These are phyloP conservation scores for Zelleria hepariella DNA, from an alignment of 2,888 invertebrate species.

Conservation along the genomic window DNA sequence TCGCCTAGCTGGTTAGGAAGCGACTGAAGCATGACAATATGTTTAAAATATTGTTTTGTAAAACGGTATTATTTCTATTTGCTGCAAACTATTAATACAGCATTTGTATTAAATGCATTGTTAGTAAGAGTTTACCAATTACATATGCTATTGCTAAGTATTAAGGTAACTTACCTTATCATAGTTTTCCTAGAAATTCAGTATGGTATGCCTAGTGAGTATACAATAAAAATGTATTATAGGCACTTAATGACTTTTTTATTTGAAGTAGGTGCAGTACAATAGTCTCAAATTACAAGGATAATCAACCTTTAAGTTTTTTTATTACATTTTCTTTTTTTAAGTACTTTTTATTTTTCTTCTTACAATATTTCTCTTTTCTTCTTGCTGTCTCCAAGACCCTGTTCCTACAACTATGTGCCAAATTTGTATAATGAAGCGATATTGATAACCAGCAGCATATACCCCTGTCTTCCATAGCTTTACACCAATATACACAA, in stretches of 20 bases:
- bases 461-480: constrained; percentile 62
- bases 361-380: background rate
- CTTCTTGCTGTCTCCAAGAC: constrained; percentile 20
- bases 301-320: background rate
- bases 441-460: constrained; percentile 31
- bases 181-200: background rate
- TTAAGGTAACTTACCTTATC: background rate
- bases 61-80: background rate
- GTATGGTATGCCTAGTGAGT: background rate
- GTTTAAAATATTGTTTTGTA: no score
- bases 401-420: constrained; percentile 60
- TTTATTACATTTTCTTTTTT: background rate
- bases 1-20: constrained; percentile 35
- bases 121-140: background rate
- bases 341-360: background rate
- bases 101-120: background rate
- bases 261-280: background rate
- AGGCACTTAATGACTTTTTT: background rate
- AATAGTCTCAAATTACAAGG: background rate
- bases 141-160: background rate
- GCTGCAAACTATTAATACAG: background rate
- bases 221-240: background rate
- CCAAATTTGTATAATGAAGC: constrained; percentile 40
- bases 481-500: constrained; percentile 24
- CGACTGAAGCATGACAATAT: constrained; percentile 67